Percentiles rank a stretch among this genome's conserved stretches.
Conservation (phyloP, 2,797 vertebrate genomes). For the Clarias platycephalus region DNA sequence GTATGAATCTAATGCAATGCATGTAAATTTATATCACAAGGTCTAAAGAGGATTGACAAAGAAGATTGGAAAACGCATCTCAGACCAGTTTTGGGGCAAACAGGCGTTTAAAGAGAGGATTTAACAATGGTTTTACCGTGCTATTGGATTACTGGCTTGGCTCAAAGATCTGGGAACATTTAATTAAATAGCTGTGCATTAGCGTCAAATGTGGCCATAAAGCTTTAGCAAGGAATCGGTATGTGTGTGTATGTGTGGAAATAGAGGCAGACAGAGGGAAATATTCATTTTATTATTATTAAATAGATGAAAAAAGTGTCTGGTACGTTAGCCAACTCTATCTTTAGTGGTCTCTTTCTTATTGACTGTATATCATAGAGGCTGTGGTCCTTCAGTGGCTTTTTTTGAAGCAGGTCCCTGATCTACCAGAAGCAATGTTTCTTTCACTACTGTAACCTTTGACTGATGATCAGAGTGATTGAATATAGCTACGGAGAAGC, state of each 20-base stretch:
- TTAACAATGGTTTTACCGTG: constrained; percentile 64
- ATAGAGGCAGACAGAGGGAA: background rate
- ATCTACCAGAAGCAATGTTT: background rate
- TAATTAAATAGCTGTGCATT: constrained; percentile 80
- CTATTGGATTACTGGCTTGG: constrained; percentile 78
- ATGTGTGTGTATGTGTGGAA: constrained; percentile 22
- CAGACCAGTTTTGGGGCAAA: constrained; percentile 37
- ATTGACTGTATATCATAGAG: background rate
- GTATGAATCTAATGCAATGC: constrained; percentile 64
- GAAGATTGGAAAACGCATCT: constrained; percentile 66
- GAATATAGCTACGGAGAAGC: background rate
- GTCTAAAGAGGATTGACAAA: constrained; percentile 68
- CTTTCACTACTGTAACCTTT: constrained; percentile 2
- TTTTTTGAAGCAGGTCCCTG: background rate
- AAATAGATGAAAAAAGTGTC: background rate
- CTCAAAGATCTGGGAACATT: constrained; percentile 75
- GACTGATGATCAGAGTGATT: background rate
- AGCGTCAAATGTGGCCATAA: constrained; percentile 57
- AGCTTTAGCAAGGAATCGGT: background rate
- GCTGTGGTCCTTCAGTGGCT: background rate
- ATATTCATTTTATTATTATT: background rate
- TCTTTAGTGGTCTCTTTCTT: background rate
- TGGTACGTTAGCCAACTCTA: background rate
- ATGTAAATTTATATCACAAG: constrained; percentile 74
- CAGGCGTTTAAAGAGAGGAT: constrained; percentile 63